phyloP scores from a whole-genome alignment of 2,888 invertebrate genomes.

The Apeira syringaria region DNA sequence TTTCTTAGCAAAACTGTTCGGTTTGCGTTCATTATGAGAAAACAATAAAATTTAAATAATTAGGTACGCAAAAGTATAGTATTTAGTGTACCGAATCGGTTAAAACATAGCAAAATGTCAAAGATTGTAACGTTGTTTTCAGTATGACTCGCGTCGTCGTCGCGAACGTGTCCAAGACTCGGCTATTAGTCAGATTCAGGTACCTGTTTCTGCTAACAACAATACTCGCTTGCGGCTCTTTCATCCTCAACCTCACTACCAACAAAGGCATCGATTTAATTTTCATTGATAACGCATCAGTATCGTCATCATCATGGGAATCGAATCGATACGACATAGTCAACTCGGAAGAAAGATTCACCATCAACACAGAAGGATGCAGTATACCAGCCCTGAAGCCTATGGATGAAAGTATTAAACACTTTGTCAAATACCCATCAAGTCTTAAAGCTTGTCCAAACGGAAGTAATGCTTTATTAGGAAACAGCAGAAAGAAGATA shows the following conservation, averaged over 20 bases:
- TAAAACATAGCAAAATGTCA: slow-evolving; percentile 1
- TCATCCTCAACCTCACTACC: slow-evolving; percentile 38
- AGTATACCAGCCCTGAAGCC: slow-evolving; percentile 84
- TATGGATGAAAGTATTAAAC: slow-evolving; percentile 71
- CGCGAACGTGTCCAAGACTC: slow-evolving; percentile 15
- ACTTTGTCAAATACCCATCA: slow-evolving; percentile 29
- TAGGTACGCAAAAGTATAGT: neutral
- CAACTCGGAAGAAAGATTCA: slow-evolving; percentile 39
- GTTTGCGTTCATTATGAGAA: neutral
- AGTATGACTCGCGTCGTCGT: slow-evolving; percentile 23
- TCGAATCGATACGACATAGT: slow-evolving; percentile 4
- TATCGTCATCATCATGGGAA: slow-evolving; percentile 1
- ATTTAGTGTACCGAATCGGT: neutral
- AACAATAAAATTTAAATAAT: neutral
- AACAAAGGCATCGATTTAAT: slow-evolving; percentile 11
- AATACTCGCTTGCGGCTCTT: slow-evolving; percentile 38
- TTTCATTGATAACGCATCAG: slow-evolving; percentile 10
- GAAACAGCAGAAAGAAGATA: slow-evolving; percentile 79
- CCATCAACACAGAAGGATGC: slow-evolving; percentile 84
- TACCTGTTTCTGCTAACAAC: slow-evolving; percentile 42
- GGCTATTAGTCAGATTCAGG: slow-evolving; percentile 34
- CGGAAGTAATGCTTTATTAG: slow-evolving; percentile 51
- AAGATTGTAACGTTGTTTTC: slow-evolving; percentile 22
- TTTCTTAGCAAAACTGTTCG: neutral
- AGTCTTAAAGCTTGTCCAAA: slow-evolving; percentile 15